phyloP scores from a whole-genome alignment of 2,888 invertebrate species.

The Clivina fossor region DNA sequence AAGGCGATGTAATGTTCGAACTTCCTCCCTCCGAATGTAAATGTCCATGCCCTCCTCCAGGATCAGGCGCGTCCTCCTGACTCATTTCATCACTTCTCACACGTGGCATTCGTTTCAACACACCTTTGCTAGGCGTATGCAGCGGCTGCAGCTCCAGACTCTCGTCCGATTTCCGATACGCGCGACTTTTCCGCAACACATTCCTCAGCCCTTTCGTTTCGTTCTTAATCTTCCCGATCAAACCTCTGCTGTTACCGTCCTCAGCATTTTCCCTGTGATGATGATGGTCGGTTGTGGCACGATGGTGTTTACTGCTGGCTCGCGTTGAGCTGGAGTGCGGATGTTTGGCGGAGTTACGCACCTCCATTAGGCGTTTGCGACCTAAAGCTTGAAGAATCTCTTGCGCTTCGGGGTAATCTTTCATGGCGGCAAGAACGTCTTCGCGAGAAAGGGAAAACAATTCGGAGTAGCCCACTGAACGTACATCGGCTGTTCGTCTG shows the following conservation, averaged over 20 bases:
- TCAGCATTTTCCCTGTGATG: no score
- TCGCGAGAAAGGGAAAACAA: constrained; percentile 91
- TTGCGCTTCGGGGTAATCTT: constrained; percentile 96
- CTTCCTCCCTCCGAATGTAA: constrained; percentile 51
- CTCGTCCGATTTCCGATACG: constrained; percentile 61
- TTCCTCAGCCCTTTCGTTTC: constrained; percentile 76
- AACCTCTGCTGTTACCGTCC: constrained; percentile 63
- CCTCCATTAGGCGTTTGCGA: constrained; percentile 83
- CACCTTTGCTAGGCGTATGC: constrained; percentile 57
- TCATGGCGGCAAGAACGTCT: constrained; percentile 92
- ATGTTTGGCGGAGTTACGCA: constrained; percentile 55
- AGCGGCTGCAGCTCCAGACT: constrained; percentile 71
- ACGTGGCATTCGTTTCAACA: constrained; percentile 72
- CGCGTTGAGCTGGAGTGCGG: constrained; percentile 39
- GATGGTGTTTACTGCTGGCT: constrained; percentile 6
- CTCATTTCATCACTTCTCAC: constrained; percentile 74
- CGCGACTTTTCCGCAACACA: constrained; percentile 61
- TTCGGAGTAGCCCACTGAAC: constrained; percentile 95
- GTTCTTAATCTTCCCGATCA: constrained; percentile 80
- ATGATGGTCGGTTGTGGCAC: constrained; percentile 35
- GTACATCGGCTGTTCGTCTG: constrained; percentile 93
- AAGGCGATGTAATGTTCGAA: constrained; percentile 69
- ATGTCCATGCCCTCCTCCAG: constrained; percentile 48
- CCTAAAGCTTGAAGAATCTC: constrained; percentile 89
- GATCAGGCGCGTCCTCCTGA: constrained; percentile 50